Conservation (phyloP, 2,797 vertebrate species). For the Clarias platycephalus region DNA sequence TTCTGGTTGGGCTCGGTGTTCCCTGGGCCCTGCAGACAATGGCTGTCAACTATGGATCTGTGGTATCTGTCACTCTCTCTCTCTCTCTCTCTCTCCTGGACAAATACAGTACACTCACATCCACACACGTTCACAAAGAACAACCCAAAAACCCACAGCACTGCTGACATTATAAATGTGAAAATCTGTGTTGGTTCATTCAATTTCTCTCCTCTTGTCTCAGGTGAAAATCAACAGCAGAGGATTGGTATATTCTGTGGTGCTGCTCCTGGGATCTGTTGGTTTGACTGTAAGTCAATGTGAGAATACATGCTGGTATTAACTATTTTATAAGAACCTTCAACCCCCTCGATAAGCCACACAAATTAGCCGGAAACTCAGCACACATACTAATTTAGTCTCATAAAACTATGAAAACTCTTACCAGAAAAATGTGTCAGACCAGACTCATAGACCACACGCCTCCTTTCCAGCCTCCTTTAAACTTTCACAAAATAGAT, state of each 20-base stretch:
- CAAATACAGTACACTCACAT: neutral
- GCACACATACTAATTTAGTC: neutral
- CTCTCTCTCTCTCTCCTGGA: constrained; percentile 33
- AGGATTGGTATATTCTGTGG: constrained; percentile 84
- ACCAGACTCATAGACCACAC: neutral
- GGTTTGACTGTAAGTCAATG: constrained; percentile 79
- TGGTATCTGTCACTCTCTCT: constrained; percentile 62
- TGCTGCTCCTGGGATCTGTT: constrained; percentile 80
- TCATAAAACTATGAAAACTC: neutral
- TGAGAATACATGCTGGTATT: neutral
- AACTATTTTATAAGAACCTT: neutral
- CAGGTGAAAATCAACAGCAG: constrained; percentile 85
- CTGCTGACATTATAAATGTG: neutral
- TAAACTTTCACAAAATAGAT: too few species aligned
- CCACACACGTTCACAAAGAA: neutral
- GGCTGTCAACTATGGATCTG: constrained; percentile 77
- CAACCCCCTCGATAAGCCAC: neutral
- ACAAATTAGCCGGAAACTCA: neutral
- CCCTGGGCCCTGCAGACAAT: constrained; percentile 86
- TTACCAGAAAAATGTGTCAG: neutral
- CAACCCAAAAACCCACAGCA: neutral
- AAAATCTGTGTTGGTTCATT: neutral
- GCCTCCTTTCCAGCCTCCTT: too few species aligned
- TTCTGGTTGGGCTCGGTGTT: constrained; percentile 82
- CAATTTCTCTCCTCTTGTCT: constrained; percentile 35